Base-by-base conservation (phyloP, 2,888 invertebrate genomes). In the Sarcophaga variegata region DNA sequence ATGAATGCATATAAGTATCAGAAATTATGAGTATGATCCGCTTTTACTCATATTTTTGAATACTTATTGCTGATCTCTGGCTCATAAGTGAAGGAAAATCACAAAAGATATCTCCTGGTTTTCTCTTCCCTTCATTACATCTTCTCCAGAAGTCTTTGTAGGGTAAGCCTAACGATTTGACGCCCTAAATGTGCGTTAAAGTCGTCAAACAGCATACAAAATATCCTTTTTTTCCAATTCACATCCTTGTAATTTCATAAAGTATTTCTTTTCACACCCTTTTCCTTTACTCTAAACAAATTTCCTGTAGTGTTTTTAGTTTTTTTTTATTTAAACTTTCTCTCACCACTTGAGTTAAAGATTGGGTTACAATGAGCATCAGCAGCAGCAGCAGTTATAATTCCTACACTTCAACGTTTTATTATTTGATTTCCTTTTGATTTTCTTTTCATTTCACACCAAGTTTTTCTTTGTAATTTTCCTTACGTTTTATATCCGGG, bases 341-440 rank as follows among this genome's bases (percentile, higher is more conserved):
- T 72, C 72, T 54, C 66, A 67, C 66, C 45, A 14, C 54, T 67
- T 83, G 60, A 81, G 66, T 27, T 71, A 80, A 60, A 71, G 77
- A 83, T 83, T 67, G 72, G 77, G 62, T 86, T 81, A 81, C 84
- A 87, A 81, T 67, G 49, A 81, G 47, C 54, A 17, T 17, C 37
- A 37, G 1, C 37, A 37, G 0, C 37, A 37, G 37, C 37, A 37
- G 37, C 78, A 79, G 74, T 71, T 87, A 71, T 71, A 81, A 72
- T 81, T 79, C 71, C 54, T 84, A 84, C 71, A 49, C 79, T 79
- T 63, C 47, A 47, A 54, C 54, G 54, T 54, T 54, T 54, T 54
- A 54, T 54, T 77, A 77, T 66, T 77, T 22, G 17, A 47, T 47
- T 69, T 47, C n/a, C 37, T 47, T 59, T 64, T 71, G 2, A 17